Evolutionary conservation across 2,113 vertebrate genomes (phyloP).

Genomic region (Procavia capensis): DNA sequence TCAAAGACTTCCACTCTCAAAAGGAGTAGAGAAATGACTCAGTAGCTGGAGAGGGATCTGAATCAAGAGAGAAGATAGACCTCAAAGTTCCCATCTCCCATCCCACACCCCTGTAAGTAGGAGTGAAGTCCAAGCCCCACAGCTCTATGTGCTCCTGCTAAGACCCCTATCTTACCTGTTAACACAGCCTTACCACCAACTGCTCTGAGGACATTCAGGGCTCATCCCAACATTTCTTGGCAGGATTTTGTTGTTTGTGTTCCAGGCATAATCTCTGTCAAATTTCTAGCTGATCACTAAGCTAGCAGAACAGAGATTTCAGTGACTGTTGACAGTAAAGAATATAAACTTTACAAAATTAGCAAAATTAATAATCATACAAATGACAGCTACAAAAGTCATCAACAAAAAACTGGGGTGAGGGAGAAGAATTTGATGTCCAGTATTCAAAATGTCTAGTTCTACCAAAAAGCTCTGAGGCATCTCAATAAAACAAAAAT

Average conservation of each 20-base stretch:
- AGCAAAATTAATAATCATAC: not conserved
- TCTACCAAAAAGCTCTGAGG: not conserved
- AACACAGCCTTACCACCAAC: not conserved
- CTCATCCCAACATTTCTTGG: not conserved
- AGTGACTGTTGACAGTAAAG: not conserved
- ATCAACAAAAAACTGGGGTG: not conserved
- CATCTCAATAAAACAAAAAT: not conserved
- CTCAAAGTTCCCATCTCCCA: not conserved
- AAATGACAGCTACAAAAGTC: not conserved
- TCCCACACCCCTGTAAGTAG: not conserved
- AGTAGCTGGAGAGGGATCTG: not conserved
- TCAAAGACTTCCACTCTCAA: not conserved
- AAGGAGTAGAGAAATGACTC: not conserved
- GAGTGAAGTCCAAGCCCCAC: not conserved
- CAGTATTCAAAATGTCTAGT: not conserved
- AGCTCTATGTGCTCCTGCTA: not conserved
- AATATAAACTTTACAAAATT: not conserved
- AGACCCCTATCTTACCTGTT: not conserved
- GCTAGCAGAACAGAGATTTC: not conserved
- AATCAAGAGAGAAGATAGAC: not conserved
- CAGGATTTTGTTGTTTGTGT: not conserved
- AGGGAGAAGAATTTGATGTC: not conserved
- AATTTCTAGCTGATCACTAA: too few species aligned
- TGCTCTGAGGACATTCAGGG: not conserved
- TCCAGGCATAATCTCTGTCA: too few species aligned